Base-by-base conservation (phyloP, 2,113 vertebrate species). In the Caranx melampygus region DNA sequence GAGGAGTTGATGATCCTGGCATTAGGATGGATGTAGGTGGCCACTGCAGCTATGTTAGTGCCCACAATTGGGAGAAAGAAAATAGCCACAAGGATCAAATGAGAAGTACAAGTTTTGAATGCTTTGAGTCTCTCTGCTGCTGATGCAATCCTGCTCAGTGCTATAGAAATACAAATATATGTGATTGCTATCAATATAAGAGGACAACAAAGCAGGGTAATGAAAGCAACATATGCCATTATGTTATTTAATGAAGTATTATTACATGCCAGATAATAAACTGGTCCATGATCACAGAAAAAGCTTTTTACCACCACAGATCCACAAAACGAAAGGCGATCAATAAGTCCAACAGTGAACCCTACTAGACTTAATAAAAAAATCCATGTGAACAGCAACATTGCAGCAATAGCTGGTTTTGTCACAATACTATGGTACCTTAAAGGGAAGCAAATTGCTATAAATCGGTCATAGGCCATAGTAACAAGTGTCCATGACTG, bases 391-490 rank as follows among this genome's bases (percentile, higher is more conserved):
- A 31, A 59, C 3, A 76, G 0, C 68, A 93, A 59, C 6, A 91
- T 79, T 7, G 55, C 11, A 72, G 45, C 0, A 71, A 91, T 15
- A 40, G 61, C 6, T 60, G 2, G 15, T 63, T 67, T 84, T 0
- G 91, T 91, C 21, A 92, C 55, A 35, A 92, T 67, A 21, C 42
- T 77, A n/a, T 90, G 81, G 45, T 92, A 92, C 18, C 74, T 72
- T 21, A 94, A 76, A 64, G 93, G 93, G 26, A 87, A 88, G 13
- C 89, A 92, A 73, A 94, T 93, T 0, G 93, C 92, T 54, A 93
- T 45, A 3, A 93, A 65, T 82, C 93, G 89, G 81, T 94, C 93
- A 81, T 86, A 93, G 10, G 92, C 79, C 81, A 94, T 87, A 3
- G 33, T 76, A 3, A 81, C 45, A 35, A 94, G 87, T 18, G 86